Base-by-base conservation (phyloP, 37 sponge, comb jelly and placozoan genomes). In the Beroe ovata region DNA sequence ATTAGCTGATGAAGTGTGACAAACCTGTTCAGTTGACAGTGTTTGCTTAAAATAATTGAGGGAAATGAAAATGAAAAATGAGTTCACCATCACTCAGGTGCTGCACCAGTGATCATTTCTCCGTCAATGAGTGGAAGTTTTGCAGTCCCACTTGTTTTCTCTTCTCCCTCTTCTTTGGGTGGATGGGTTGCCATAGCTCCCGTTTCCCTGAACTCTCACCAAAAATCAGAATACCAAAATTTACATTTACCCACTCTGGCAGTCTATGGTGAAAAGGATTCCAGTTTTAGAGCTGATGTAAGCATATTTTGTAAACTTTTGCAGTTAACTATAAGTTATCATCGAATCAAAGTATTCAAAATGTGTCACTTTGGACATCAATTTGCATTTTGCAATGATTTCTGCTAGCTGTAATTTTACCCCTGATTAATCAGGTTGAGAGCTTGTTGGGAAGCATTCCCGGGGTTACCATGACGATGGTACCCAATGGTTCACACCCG, bases 111-210 rank as follows among this genome's bases (percentile, higher is more conserved):
- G 8, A 34, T 71, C 18, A 29, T 77, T 6, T 77, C 84, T 11
- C 84, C 84, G 0, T 77, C 84, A 20, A 77, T 77, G 84, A 77
- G 84, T 40, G 84, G 84, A 14, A 54, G 28, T 25, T 77, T 42
- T 40, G 84, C 84, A 6, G 38, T 77, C 8, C 84, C 84, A 19
- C 22, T 77, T 21, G 84, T 77, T 14, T 77, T 77, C 84, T 42
- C 84, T 2, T 20, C 8, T 11, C 84, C n/a, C 4, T 1, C 41
- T 4, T 3, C 33, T 1, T 35, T 77, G 42, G 41, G 29, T 4
- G 84, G 84, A 1, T 77, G 84, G 84, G 84, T 77, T 0, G 36
- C 84, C 18, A 19, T 77, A 6, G 41, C 84, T 23, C 84, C 84
- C 14, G 84, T 77, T 26, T 77, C 84, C 47, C 35, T 40, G 1